Conservation (phyloP, 2,888 invertebrate species). For the Adelognathus sp. region DNA sequence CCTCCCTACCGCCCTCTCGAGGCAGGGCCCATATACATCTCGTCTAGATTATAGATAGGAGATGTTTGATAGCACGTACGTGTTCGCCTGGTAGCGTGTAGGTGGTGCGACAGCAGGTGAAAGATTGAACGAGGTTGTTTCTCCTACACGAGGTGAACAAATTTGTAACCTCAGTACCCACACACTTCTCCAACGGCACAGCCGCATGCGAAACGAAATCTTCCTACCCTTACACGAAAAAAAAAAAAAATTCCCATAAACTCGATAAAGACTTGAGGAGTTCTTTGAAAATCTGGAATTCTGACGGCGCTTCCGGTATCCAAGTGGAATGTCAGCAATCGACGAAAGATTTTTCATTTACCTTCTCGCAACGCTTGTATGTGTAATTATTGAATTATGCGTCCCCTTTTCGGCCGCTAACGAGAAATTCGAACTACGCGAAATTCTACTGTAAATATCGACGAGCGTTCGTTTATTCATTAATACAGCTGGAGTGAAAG, state of each 20-base stretch:
- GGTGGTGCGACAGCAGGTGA: slow-evolving; percentile 6
- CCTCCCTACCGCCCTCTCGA: slow-evolving; percentile 20
- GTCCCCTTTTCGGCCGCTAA: neutral
- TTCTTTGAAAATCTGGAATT: too few species aligned
- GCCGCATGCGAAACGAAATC: neutral
- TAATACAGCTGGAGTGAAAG: slow-evolving; percentile 1
- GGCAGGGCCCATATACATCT: slow-evolving; percentile 29
- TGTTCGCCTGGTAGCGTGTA: neutral
- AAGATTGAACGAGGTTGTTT: slow-evolving; percentile 30
- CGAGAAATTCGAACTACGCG: neutral
- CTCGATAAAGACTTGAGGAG: too few species aligned
- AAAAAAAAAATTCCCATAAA: too few species aligned
- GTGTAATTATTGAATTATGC: neutral
- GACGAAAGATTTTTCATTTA: too few species aligned
- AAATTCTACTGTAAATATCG: neutral
- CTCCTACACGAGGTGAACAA: slow-evolving; percentile 17
- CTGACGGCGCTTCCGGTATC: too few species aligned
- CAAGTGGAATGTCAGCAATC: too few species aligned
- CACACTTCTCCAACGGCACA: neutral
- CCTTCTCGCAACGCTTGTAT: too few species aligned
- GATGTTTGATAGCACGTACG: slow-evolving; percentile 43
- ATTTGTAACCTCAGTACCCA: slow-evolving; percentile 12
- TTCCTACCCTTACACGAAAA: neutral
- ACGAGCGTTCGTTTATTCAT: slow-evolving; percentile 11
- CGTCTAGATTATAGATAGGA: slow-evolving; percentile 54